A percentile compares a stretch with the other conserved stretches of the same genome.
phyloP scores from a whole-genome alignment of 2,888 invertebrate species.

The Nomada flava region DNA sequence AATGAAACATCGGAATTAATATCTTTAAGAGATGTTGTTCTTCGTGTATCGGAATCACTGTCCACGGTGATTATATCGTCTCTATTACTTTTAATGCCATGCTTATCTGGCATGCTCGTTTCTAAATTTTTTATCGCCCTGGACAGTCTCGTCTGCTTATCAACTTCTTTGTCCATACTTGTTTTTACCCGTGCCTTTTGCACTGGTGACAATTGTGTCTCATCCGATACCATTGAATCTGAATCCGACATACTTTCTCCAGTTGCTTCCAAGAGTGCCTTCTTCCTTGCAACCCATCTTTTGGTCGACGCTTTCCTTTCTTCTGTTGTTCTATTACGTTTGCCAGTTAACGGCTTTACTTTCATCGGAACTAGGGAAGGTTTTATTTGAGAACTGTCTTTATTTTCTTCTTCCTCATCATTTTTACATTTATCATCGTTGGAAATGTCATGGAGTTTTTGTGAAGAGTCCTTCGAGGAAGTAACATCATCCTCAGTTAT shows the following conservation, averaged over 20 bases:
- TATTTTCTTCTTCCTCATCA: constrained; percentile 17
- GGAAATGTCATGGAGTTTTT: constrained; percentile 33
- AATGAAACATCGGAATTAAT: constrained; percentile 25
- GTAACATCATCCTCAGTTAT: constrained; percentile 60
- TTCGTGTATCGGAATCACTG: constrained; percentile 61
- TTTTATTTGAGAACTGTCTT: constrained; percentile 27
- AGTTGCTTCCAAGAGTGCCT: constrained; percentile 79
- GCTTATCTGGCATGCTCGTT: constrained; percentile 70
- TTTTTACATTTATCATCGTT: constrained; percentile 44
- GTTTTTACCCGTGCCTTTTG: constrained; percentile 80
- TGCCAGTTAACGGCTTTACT: constrained; percentile 50
- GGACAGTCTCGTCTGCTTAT: constrained; percentile 70
- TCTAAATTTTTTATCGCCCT: constrained; percentile 75
- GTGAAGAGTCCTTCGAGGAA: constrained; percentile 57
- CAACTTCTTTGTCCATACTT: constrained; percentile 77
- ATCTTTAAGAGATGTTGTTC: constrained; percentile 61
- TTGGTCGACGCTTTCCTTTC: constrained; percentile 79
- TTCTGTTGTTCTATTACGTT: constrained; percentile 75
- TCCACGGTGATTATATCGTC: constrained; percentile 49
- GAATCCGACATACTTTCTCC: constrained; percentile 79
- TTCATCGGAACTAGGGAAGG: constrained; percentile 33
- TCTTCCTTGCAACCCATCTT: constrained; percentile 82
- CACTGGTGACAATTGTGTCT: constrained; percentile 79
- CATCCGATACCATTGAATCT: constrained; percentile 78
- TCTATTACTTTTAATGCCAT: constrained; percentile 47